Conservation (phyloP, 2,888 invertebrate species). For the Anorthoa munda region DNA sequence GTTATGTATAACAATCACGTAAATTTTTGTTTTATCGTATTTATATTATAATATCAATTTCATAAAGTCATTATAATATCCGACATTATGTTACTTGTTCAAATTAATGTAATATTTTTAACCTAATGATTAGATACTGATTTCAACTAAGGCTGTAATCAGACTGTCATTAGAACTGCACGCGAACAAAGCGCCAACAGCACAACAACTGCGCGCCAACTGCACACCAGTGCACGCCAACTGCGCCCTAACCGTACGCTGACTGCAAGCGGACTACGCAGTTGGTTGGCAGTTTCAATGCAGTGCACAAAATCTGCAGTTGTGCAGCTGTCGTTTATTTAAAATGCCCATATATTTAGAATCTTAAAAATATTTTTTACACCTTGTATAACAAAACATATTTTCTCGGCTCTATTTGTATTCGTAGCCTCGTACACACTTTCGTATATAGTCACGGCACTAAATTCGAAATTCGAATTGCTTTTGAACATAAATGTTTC, state of each 20-base stretch:
- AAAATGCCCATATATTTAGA: too few relatives aligned
- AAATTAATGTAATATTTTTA: not conserved
- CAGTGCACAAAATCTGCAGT: too few relatives aligned
- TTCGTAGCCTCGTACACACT: not conserved
- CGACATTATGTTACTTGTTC: not conserved
- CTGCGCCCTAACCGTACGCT: too few relatives aligned
- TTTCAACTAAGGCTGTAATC: not conserved
- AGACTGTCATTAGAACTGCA: too few relatives aligned
- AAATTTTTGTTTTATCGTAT: too few relatives aligned
- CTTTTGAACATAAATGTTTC: not conserved
- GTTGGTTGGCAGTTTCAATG: too few relatives aligned
- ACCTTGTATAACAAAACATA: constrained; percentile 42
- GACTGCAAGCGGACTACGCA: too few relatives aligned
- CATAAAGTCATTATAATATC: not conserved
- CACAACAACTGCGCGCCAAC: too few relatives aligned
- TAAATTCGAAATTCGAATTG: not conserved
- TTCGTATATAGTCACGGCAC: not conserved
- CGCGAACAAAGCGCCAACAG: too few relatives aligned
- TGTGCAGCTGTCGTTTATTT: too few relatives aligned
- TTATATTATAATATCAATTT: too few relatives aligned
- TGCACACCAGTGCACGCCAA: too few relatives aligned
- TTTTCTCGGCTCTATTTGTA: not conserved
- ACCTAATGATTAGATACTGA: not conserved
- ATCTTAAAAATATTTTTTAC: not conserved
- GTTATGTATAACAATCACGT: not conserved